phyloP scores from a whole-genome alignment of 2,888 invertebrate genomes.

The Cerastis leucographa region DNA sequence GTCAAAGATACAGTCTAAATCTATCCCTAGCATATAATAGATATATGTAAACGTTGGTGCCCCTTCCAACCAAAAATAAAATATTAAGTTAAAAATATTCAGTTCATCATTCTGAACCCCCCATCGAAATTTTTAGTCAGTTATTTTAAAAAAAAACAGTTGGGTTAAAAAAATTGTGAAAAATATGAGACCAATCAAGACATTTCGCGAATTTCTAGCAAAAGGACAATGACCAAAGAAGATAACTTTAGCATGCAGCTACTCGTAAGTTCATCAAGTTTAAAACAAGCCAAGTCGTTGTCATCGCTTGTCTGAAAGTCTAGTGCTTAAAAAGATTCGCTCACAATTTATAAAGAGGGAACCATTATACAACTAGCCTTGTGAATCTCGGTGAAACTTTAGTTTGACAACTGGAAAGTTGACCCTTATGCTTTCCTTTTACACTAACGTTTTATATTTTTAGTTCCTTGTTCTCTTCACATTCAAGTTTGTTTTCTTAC shows the following conservation, averaged over 20 bases:
- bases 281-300: slow-evolving; percentile 30
- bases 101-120: too few relatives aligned
- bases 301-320: slow-evolving; percentile 28
- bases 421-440: slow-evolving; percentile 14
- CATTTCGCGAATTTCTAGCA: background rate
- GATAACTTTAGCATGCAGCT: slow-evolving; percentile 20
- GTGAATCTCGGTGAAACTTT: slow-evolving; percentile 35
- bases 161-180: too few relatives aligned
- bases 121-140: too few relatives aligned
- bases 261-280: slow-evolving; percentile 41
- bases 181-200: too few relatives aligned
- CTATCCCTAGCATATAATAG: background rate
- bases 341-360: slow-evolving; percentile 30
- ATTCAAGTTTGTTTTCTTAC: background rate
- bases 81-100: too few relatives aligned
- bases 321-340: slow-evolving; percentile 49
- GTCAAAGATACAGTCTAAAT: background rate
- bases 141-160: too few relatives aligned
- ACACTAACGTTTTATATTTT: slow-evolving; percentile 1
- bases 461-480: slow-evolving; percentile 22
- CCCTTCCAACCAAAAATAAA: too few relatives aligned
- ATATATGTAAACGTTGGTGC: too few relatives aligned
- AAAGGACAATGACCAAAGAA: slow-evolving; percentile 1
- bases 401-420: slow-evolving; percentile 44
- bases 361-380: slow-evolving; percentile 38